phyloP scores from a whole-genome alignment of 2,797 vertebrate species.

The Parauchenoglanis ngamensis region DNA sequence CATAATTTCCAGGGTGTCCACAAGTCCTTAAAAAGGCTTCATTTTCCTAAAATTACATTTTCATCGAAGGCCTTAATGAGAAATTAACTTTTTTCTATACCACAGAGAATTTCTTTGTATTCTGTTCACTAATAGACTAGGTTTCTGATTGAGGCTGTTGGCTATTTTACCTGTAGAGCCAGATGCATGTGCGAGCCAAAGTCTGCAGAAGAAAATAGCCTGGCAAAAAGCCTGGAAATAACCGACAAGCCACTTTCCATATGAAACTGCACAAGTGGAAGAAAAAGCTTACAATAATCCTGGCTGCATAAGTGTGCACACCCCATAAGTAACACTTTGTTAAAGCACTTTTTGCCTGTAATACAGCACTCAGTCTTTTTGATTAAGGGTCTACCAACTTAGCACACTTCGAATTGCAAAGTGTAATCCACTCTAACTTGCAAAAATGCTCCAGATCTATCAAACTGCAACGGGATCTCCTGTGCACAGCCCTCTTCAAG shows the following conservation, averaged over 20 bases:
- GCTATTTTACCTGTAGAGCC: neutral
- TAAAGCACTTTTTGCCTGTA: neutral
- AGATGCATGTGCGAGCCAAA: neutral
- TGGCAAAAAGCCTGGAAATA: constrained; percentile 1
- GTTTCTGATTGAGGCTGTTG: neutral
- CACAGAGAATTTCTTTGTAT: neutral
- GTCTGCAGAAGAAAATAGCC: neutral
- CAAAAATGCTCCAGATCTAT: neutral
- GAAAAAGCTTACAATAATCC: neutral
- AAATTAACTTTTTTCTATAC: neutral
- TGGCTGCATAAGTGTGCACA: neutral
- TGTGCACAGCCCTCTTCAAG: neutral
- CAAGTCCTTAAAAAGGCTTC: neutral
- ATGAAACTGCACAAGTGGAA: neutral
- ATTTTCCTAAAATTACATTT: neutral
- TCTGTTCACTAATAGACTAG: neutral
- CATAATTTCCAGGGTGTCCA: neutral
- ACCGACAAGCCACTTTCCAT: neutral
- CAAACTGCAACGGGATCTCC: neutral
- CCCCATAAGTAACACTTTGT: neutral
- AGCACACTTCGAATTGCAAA: neutral
- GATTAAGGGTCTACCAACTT: too few relatives aligned
- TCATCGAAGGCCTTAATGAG: neutral
- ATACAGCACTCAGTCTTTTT: neutral
- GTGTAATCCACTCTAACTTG: neutral